A percentile compares a stretch with the other conserved stretches of the same genome.
Conservation (phyloP, 2,113 vertebrate species). For the Crotalus tigris region DNA sequence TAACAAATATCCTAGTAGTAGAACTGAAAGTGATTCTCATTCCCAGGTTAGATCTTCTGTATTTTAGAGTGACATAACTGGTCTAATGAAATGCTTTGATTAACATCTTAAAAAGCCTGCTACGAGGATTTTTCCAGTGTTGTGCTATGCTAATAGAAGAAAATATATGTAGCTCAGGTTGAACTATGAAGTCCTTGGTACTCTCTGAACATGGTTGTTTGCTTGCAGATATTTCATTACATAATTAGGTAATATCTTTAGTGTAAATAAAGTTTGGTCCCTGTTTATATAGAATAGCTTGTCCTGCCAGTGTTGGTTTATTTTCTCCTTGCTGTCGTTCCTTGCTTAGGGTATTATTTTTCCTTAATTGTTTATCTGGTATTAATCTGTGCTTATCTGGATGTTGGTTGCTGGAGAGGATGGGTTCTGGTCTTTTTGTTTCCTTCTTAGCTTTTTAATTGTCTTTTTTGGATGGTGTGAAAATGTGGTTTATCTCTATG, state of each 20-base stretch:
- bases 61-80: background rate
- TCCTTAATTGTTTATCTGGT: background rate
- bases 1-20: background rate
- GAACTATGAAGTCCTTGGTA: background rate
- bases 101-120: background rate
- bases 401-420: background rate
- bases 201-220: background rate
- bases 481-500: background rate
- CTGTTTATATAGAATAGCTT: background rate
- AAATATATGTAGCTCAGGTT: background rate
- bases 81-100: background rate
- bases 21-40: background rate
- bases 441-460: background rate
- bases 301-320: background rate
- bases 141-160: background rate
- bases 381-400: background rate
- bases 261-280: background rate
- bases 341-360: background rate
- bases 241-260: background rate
- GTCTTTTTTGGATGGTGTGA: background rate
- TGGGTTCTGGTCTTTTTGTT: background rate
- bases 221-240: background rate
- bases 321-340: background rate
- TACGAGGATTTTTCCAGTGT: background rate
- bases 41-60: background rate